Conservation (phyloP, 2,113 vertebrate genomes). For the Tragelaphus scriptus region DNA sequence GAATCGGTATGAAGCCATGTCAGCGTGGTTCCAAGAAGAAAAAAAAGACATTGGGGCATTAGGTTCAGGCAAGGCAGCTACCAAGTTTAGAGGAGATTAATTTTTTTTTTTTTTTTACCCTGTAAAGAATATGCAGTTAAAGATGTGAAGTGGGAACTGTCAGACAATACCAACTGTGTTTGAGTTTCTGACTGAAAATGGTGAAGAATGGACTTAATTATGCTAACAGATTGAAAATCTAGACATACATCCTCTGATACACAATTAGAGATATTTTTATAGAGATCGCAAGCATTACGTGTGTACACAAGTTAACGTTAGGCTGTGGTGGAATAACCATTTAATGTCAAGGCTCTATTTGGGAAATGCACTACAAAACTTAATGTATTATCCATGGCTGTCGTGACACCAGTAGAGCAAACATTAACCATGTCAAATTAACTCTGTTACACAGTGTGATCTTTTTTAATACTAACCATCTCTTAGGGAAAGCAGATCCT, state of each 20-base stretch:
- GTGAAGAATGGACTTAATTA: conserved; percentile 68
- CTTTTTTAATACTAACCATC: conserved; percentile 80
- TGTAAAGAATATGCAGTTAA: conserved; percentile 27
- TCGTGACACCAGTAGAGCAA: conserved; percentile 72
- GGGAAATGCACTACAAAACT: conserved; percentile 76
- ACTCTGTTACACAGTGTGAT: conserved; percentile 65
- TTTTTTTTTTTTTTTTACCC: not conserved
- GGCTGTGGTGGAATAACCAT: conserved; percentile 74
- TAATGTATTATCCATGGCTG: conserved; percentile 68
- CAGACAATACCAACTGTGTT: conserved; percentile 63
- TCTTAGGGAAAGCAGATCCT: conserved; percentile 78
- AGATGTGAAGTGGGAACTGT: not conserved
- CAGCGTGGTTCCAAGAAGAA: not conserved
- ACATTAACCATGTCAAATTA: conserved; percentile 71
- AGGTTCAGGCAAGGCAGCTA: conserved; percentile 45
- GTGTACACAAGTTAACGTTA: conserved; percentile 85
- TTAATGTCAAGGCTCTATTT: conserved; percentile 73
- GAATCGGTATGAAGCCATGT: not conserved
- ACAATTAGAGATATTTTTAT: conserved; percentile 81
- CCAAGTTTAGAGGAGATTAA: conserved; percentile 32
- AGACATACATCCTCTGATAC: conserved; percentile 74
- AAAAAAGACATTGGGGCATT: not conserved
- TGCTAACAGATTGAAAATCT: conserved; percentile 79
- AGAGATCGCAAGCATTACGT: conserved; percentile 79
- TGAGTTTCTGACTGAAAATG: conserved; percentile 64